Conservation (phyloP, 2,797 vertebrate species). For the Halcyon smyrnensis region DNA sequence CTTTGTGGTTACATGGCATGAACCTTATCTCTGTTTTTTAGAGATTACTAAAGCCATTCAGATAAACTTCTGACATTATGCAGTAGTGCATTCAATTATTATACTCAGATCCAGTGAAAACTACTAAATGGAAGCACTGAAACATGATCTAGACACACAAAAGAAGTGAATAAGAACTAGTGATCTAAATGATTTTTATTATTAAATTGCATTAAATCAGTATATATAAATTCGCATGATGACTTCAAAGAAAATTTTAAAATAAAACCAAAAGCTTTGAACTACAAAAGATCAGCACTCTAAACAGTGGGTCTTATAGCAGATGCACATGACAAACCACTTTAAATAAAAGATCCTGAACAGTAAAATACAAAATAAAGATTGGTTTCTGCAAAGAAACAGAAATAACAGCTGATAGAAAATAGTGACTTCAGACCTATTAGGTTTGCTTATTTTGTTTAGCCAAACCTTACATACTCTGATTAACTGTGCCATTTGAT, state of each 20-base stretch:
- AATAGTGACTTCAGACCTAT: neutral
- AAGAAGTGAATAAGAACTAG: neutral
- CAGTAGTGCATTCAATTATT: neutral
- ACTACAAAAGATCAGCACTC: neutral
- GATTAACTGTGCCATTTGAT: neutral
- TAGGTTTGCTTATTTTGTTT: neutral
- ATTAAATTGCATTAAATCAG: neutral
- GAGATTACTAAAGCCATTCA: neutral
- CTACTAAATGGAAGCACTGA: neutral
- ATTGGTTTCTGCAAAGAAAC: neutral
- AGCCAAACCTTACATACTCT: neutral
- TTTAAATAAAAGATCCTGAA: neutral
- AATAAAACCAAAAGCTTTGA: neutral
- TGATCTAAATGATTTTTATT: neutral
- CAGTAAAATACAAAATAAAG: neutral
- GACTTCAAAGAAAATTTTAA: slow-evolving; percentile 1
- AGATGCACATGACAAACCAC: neutral
- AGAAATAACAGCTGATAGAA: neutral
- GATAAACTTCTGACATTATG: neutral
- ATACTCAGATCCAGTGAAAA: neutral
- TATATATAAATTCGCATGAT: neutral
- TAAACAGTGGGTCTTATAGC: neutral
- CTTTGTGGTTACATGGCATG: neutral
- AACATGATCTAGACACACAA: neutral
- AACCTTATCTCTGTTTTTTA: neutral